These are phyloP conservation scores for Chlamydotis undulata DNA, from an alignment of 2,113 vertebrate species.

Conservation along the genomic window DNA sequence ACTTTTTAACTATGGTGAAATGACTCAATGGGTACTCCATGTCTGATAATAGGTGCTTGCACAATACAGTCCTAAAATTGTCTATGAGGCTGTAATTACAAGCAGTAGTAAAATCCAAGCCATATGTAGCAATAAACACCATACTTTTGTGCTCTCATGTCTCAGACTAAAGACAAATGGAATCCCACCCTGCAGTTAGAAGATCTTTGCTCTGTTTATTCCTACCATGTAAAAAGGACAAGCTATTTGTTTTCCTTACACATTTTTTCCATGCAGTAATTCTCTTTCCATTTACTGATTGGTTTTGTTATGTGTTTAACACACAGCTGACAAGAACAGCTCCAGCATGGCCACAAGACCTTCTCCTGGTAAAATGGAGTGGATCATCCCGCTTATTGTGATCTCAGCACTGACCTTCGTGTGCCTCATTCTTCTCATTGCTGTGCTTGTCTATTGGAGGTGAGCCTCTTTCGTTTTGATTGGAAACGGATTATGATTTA, in stretches of 20 bases:
- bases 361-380: conserved; percentile 89
- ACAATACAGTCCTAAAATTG: neutral
- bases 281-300: neutral
- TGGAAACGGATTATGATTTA: neutral
- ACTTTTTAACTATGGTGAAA: neutral
- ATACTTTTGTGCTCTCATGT: conserved; percentile 47
- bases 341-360: conserved; percentile 85
- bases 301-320: conserved; percentile 49
- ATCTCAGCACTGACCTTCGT: conserved; percentile 95
- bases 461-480: conserved; percentile 69
- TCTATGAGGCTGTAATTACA: conserved; percentile 37
- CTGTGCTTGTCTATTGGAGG: conserved; percentile 98
- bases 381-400: conserved; percentile 95
- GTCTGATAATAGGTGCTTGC: conserved; percentile 33
- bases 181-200: conserved; percentile 33
- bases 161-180: conserved; percentile 50
- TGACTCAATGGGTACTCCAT: neutral
- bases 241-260: conserved; percentile 15
- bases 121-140: conserved; percentile 57
- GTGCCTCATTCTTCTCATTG: conserved; percentile 94
- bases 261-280: neutral
- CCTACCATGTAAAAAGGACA: conserved; percentile 28
- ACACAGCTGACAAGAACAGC: conserved; percentile 79
- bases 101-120: conserved; percentile 48
- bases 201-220: conserved; percentile 45